Conservation (phyloP, 92 coral and sea anemone genomes). For the Phenganax stokvisi region DNA sequence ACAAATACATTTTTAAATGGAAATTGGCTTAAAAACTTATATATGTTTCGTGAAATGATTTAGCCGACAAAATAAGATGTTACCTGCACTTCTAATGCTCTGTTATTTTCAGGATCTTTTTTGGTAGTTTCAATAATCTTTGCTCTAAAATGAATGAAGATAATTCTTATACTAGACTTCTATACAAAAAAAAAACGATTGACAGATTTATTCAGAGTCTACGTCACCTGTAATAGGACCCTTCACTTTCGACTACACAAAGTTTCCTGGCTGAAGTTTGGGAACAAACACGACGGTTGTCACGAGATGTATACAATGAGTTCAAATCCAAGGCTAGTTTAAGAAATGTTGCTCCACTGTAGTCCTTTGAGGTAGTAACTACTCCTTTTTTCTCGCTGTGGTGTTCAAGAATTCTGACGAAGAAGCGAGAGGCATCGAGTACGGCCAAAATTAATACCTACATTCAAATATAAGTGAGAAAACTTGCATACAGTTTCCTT, state of each 20-base stretch:
- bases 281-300: slow-evolving; percentile 55
- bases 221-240: slow-evolving; percentile 66
- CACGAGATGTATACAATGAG: slow-evolving; percentile 62
- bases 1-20: not conserved
- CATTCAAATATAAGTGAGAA: not conserved
- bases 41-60: not conserved
- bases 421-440: slow-evolving; percentile 62
- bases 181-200: not conserved
- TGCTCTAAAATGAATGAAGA: slow-evolving; percentile 50
- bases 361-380: slow-evolving; percentile 23
- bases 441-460: slow-evolving; percentile 72
- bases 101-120: slow-evolving; percentile 46
- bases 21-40: not conserved
- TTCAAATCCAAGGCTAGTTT: slow-evolving; percentile 70
- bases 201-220: not conserved
- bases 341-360: slow-evolving; percentile 66
- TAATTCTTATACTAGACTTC: too few relatives aligned
- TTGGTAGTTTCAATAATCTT: slow-evolving; percentile 53
- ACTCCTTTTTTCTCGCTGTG: slow-evolving; percentile 38
- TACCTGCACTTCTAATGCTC: slow-evolving; percentile 63
- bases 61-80: too few relatives aligned
- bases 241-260: slow-evolving; percentile 55
- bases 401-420: slow-evolving; percentile 87
- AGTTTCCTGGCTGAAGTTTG: slow-evolving; percentile 56
- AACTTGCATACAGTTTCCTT: not conserved